Conservation (phyloP, 2,797 vertebrate species). For the Aphelocoma californica region DNA sequence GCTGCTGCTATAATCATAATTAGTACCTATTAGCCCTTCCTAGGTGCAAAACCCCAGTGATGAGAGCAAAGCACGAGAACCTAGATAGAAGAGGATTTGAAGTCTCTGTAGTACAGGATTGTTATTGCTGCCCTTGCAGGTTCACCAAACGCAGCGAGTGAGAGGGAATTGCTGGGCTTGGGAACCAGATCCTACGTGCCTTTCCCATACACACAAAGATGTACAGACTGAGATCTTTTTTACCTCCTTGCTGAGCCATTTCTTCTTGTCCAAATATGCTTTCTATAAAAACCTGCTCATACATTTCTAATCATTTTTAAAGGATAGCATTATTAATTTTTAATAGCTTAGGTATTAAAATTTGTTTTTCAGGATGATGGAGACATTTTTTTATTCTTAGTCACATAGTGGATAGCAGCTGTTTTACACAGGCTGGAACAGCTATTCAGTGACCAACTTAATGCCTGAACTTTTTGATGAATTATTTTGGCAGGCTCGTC, state of each 20-base stretch:
- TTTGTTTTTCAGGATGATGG: neutral
- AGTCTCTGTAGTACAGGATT: constrained; percentile 45
- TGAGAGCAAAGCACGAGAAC: constrained; percentile 36
- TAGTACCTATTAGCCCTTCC: constrained; percentile 60
- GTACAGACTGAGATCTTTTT: constrained; percentile 65
- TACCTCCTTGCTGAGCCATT: constrained; percentile 12
- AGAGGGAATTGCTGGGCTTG: constrained; percentile 55
- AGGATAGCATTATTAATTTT: neutral
- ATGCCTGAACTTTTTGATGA: neutral
- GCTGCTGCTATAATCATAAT: constrained; percentile 62
- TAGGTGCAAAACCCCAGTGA: constrained; percentile 64
- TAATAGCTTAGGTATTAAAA: neutral
- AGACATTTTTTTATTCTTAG: neutral
- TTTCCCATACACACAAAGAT: constrained; percentile 53
- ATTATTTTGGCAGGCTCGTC: neutral
- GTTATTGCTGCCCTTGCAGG: constrained; percentile 57
- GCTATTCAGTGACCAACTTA: neutral
- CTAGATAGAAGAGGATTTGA: constrained; percentile 42
- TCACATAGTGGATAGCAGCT: neutral
- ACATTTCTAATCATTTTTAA: neutral
- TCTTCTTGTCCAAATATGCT: neutral
- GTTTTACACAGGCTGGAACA: neutral
- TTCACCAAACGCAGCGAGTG: constrained; percentile 36
- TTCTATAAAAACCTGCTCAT: neutral
- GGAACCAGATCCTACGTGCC: constrained; percentile 44